Base-by-base conservation (phyloP, 37 sponge, comb jelly and placozoan species). In the Hexactinellida sp. region DNA sequence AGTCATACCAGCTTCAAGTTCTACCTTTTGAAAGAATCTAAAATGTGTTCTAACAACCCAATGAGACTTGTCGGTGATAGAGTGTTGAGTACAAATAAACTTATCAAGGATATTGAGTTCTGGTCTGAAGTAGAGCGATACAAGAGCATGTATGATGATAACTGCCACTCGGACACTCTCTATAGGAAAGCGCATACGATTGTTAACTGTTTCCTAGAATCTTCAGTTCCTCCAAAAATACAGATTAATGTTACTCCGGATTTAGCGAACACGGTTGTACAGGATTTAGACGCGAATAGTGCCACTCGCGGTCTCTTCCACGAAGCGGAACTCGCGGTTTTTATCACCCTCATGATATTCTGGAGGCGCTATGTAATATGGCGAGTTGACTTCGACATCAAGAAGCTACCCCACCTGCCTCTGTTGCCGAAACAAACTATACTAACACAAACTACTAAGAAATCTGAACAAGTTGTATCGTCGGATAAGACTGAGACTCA, bases 161-260 rank as follows among this genome's bases (percentile, higher is more conserved):
- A 25, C 24, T 85, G 86, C 82, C 23, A 54, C 37, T 36, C 55
- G 1, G 37, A 54, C 82, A 88, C 93, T 37, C 54, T 97, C 0
- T 88, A 91, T 55, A 89, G 91, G 55, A 97, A 97, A 38, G 97
- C 94, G 30, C 88, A 90, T 35, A 95, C 97, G 37, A 91, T 97
- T 24, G 89, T 91, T 54, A 91, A 91, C 86, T 94, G 95, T 84
- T 97, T 85, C 83, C 83, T 97, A 13, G 89, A 93, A 28, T 97
- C 95, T 1, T 52, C 88, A n/a, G 88, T 94, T 21, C 85, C 87
- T 19, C 97, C 94, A 24, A 83, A 71, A 88, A 84, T 93, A 0
- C 92, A 91, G 88, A 86, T 94, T 52, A 95, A 95, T 39, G 71
- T 90, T 34, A 63, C 92, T 13, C n/a, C 39, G 0, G 91, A 93